Percentiles rank a stretch among this genome's conserved stretches.
Evolutionary conservation across 2,797 vertebrate species (phyloP).

Genomic region (Amblyopsis hoosieri): DNA sequence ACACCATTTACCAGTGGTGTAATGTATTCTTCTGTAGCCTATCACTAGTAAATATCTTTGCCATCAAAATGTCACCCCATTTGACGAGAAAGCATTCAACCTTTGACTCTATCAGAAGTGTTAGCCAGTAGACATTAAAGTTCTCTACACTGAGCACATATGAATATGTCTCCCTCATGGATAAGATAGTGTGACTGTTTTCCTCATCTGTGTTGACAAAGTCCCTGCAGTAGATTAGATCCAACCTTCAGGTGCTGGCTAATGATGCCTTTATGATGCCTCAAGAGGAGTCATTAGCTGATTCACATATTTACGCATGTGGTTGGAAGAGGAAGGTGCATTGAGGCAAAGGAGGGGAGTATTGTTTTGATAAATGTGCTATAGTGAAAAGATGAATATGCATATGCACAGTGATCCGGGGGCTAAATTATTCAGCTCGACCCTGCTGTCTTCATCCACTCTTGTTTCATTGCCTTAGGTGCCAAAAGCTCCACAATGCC

Average conservation of each 20-base stretch:
- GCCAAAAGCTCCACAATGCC: slow-evolving; percentile 37
- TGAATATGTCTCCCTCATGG: slow-evolving; percentile 26
- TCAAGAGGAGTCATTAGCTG: slow-evolving; percentile 69
- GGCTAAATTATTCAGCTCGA: slow-evolving; percentile 72
- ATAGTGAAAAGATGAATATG: slow-evolving; percentile 67
- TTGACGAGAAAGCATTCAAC: background rate
- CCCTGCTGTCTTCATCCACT: slow-evolving; percentile 67
- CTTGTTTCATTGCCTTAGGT: slow-evolving; percentile 61
- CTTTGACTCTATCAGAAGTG: background rate
- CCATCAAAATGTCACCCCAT: background rate
- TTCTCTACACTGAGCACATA: slow-evolving; percentile 23
- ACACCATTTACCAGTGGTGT: background rate
- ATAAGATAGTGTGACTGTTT: slow-evolving; percentile 46
- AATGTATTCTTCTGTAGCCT: background rate
- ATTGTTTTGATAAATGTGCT: slow-evolving; percentile 59
- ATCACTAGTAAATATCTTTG: background rate
- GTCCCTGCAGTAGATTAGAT: slow-evolving; percentile 47
- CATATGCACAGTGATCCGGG: slow-evolving; percentile 62
- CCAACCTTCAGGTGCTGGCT: slow-evolving; percentile 61
- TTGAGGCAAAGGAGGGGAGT: slow-evolving; percentile 43
- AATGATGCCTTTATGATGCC: slow-evolving; percentile 67
- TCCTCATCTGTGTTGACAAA: slow-evolving; percentile 56
- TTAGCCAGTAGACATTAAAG: background rate
- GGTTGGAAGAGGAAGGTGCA: slow-evolving; percentile 53
- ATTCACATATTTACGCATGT: slow-evolving; percentile 62